Conservation (phyloP, 2,113 vertebrate species). For the Lasiurus cinereus region DNA sequence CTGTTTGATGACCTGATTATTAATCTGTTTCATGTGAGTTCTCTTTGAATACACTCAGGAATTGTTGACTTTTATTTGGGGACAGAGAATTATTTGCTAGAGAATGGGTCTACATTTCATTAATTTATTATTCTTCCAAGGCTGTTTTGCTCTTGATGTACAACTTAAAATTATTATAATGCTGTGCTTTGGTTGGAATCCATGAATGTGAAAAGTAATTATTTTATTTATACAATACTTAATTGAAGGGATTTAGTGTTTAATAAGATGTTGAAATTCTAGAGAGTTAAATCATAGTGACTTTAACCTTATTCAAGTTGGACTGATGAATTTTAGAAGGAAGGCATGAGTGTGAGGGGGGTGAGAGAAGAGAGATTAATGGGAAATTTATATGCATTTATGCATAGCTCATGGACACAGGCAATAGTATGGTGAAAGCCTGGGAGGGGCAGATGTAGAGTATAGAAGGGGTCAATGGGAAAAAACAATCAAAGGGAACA, state of each 20-base stretch:
- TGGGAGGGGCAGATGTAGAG: no score
- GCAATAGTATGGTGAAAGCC: no score
- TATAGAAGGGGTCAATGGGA: no score
- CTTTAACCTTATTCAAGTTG: constrained; percentile 20
- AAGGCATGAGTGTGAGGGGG: no score
- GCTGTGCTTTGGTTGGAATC: constrained; percentile 43
- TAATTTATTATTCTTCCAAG: not conserved
- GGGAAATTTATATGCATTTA: no score
- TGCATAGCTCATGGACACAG: no score
- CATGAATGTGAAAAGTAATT: constrained; percentile 6
- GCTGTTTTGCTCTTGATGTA: not conserved
- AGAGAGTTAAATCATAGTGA: not conserved
- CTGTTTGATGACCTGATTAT: constrained; percentile 55
- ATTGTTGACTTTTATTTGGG: constrained; percentile 41
- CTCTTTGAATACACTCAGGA: not conserved
- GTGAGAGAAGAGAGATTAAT: no score
- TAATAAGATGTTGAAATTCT: constrained; percentile 34
- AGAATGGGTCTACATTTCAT: not conserved
- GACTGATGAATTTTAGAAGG: no score
- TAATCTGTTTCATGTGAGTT: constrained; percentile 51
- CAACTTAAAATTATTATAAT: constrained; percentile 31
- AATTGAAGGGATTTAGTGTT: constrained; percentile 43
- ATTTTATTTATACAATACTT: constrained; percentile 51
- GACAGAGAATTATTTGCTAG: not conserved
- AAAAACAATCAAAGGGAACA: no score